Conservation (phyloP, 2,888 invertebrate genomes). For the Megastigmus dorsalis region DNA sequence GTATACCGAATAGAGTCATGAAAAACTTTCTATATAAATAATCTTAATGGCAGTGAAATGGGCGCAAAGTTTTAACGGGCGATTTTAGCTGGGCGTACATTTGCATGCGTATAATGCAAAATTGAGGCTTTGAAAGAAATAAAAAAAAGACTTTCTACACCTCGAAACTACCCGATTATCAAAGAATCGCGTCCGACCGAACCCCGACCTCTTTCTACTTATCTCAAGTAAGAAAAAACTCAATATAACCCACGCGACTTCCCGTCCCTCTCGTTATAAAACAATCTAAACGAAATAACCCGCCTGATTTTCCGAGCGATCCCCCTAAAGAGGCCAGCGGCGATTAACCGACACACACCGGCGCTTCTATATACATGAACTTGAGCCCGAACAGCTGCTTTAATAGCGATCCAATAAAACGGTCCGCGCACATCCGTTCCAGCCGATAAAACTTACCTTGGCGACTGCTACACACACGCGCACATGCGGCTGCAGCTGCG, state of each 20-base stretch:
- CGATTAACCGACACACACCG: no score
- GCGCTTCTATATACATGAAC: no score
- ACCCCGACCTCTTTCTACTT: background rate
- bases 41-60: constrained; percentile 1
- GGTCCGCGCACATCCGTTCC: background rate
- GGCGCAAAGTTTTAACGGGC: background rate
- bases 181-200: background rate
- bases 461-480: background rate
- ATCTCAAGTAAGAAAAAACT: no score
- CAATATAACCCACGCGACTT: background rate
- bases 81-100: background rate
- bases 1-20: constrained; percentile 10
- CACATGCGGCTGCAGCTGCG: no score
- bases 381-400: no score
- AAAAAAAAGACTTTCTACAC: no score
- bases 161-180: no score
- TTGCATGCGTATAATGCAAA: background rate
- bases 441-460: background rate
- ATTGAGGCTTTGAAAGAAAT: no score
- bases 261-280: background rate
- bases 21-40: constrained; percentile 35
- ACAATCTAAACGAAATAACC: background rate
- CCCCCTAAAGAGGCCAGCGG: background rate
- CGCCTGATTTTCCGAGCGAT: background rate
- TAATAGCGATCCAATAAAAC: constrained; percentile 9